Conservation (phyloP, 2,888 invertebrate genomes). For the Omphaloscelis lunosa region DNA sequence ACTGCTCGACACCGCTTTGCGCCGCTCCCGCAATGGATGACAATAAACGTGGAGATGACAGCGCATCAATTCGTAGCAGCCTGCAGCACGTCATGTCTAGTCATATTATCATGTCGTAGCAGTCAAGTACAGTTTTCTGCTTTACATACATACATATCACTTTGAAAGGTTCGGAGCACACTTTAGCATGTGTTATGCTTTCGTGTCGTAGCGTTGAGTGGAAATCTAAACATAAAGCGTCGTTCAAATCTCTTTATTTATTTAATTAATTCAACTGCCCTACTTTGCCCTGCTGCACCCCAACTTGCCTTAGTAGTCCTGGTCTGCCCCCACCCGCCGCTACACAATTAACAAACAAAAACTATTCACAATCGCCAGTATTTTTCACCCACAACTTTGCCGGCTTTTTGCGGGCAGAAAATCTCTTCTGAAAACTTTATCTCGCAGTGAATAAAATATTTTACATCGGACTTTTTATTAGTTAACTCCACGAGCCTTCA, state of each 20-base stretch:
- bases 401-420: conserved; percentile 10
- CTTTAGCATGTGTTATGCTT: neutral
- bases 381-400: conserved; percentile 27
- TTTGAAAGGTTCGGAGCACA: no score
- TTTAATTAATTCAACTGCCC: neutral
- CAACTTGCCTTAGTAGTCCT: neutral
- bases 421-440: conserved; percentile 45
- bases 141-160: no score
- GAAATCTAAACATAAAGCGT: neutral
- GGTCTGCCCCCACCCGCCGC: neutral
- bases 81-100: no score
- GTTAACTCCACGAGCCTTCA: neutral
- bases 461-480: conserved; percentile 22
- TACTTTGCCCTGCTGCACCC: neutral
- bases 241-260: neutral
- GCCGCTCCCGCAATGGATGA: no score
- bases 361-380: conserved; percentile 26
- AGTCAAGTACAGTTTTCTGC: no score
- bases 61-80: no score
- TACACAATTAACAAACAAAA: conserved; percentile 31
- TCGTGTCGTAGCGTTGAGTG: neutral
- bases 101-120: no score
- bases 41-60: no score
- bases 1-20: no score
- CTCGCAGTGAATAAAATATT: conserved; percentile 49